Evolutionary conservation across 2,113 vertebrate species (phyloP).

Genomic region (Ceyx cyanopectus): DNA sequence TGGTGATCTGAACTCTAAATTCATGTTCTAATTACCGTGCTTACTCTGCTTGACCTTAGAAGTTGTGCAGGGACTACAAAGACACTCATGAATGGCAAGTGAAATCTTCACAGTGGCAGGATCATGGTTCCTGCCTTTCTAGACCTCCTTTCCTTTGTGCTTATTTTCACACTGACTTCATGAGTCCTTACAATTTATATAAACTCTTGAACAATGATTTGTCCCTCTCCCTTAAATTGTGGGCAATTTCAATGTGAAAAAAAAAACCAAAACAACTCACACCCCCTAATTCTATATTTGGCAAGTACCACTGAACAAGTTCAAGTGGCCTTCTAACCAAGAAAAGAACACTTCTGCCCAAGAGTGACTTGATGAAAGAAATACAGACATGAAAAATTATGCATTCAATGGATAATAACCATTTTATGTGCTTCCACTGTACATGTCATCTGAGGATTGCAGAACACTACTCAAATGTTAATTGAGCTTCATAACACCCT

Average conservation of each 20-base stretch:
- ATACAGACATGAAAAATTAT: not conserved
- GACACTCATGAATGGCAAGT: not conserved
- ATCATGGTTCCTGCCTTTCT: not conserved
- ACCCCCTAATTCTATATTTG: not conserved
- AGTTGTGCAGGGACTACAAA: not conserved
- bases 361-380: not conserved
- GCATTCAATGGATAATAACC: not conserved
- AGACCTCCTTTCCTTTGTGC: not conserved
- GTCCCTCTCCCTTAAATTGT: not conserved
- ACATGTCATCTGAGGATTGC: slow-evolving; percentile 4
- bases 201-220: not conserved
- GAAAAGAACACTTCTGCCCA: not conserved
- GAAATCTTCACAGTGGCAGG: not conserved
- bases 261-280: not conserved
- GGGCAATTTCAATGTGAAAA: not conserved
- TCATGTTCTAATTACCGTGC: slow-evolving; percentile 23
- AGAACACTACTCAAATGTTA: slow-evolving; percentile 58
- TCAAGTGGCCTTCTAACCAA: slow-evolving; percentile 12
- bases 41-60: not conserved
- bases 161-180: not conserved
- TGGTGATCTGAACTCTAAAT: not conserved
- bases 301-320: not conserved
- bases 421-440: slow-evolving; percentile 18
- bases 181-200: not conserved
- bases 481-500: slow-evolving; percentile 18